A percentile compares a stretch with the other conserved stretches of the same genome.
Conservation (phyloP, 2,113 vertebrate species). For the Eptesicus fuscus region DNA sequence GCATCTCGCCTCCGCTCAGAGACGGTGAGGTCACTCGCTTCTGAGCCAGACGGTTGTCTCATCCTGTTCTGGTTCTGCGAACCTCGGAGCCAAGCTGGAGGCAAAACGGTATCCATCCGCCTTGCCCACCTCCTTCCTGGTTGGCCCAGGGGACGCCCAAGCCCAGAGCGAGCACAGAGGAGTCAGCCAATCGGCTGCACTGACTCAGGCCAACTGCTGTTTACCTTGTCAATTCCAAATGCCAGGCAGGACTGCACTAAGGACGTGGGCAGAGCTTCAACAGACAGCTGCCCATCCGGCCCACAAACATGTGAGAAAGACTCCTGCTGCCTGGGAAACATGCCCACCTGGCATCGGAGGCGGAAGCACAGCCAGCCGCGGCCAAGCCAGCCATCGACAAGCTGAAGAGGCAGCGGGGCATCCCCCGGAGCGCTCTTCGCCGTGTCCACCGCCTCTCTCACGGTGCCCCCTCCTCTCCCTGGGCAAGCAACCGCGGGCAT, state of each 20-base stretch:
- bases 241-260: background rate
- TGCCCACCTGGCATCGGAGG: background rate
- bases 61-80: background rate
- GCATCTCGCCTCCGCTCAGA: background rate
- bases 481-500: no score
- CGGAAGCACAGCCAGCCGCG: rapidly evolving
- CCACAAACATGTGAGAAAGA: background rate
- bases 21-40: background rate
- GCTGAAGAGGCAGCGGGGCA: background rate
- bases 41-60: background rate
- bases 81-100: background rate
- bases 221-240: background rate
- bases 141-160: background rate
- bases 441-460: rapidly evolving
- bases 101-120: background rate
- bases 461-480: background rate
- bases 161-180: background rate
- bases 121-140: background rate
- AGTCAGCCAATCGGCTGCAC: background rate
- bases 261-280: background rate
- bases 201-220: background rate
- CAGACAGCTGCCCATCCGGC: background rate
- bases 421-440: rapidly evolving
- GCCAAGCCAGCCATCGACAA: background rate
- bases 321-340: background rate